Conservation (phyloP, 2,888 invertebrate genomes). For the Parelbella ahira region DNA sequence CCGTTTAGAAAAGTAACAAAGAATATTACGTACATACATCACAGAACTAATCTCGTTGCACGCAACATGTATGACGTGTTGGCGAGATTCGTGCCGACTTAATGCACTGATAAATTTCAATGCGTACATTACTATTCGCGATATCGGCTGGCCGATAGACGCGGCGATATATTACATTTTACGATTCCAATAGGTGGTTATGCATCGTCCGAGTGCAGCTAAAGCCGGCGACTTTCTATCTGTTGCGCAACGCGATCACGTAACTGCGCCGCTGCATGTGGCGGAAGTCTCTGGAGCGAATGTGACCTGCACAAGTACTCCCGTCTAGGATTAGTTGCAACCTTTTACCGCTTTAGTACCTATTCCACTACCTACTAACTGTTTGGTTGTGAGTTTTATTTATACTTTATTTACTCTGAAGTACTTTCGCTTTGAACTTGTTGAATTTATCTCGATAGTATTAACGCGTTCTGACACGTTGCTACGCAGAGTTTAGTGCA, state of each 20-base stretch:
- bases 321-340: conserved; percentile 22
- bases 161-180: conserved; percentile 46
- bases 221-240: conserved; percentile 70
- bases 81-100: conserved; percentile 13
- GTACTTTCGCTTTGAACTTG: too few species aligned
- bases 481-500: too few species aligned
- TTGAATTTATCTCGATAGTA: too few species aligned
- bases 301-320: conserved; percentile 46
- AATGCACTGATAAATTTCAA: conserved; percentile 21
- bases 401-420: too few species aligned
- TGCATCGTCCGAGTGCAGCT: conserved; percentile 68
- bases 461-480: too few species aligned
- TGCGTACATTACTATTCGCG: conserved; percentile 29
- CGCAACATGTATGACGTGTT: neutral
- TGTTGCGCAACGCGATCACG: conserved; percentile 78
- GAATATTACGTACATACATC: too few species aligned
- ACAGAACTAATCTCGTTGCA: too few species aligned
- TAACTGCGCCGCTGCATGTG: conserved; percentile 69
- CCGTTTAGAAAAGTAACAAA: too few species aligned
- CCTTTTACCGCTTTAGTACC: conserved; percentile 17
- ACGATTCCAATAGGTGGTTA: conserved; percentile 58
- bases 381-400: neutral
- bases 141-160: conserved; percentile 41
- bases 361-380: conserved; percentile 2
- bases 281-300: conserved; percentile 73